Conservation (phyloP, 2,113 vertebrate species). For the Carassius auratus region DNA sequence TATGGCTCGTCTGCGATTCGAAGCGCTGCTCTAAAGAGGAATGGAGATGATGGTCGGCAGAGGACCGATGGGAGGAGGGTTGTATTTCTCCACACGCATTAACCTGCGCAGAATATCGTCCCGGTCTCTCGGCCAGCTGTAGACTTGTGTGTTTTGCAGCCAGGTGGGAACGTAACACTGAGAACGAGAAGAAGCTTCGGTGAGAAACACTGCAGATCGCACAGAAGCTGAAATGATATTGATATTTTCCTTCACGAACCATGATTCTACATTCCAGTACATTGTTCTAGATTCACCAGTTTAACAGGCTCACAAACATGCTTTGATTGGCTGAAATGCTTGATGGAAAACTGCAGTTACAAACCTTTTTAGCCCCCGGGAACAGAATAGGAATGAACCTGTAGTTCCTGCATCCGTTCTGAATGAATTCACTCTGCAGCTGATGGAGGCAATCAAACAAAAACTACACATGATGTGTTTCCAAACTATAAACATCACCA, state of each 20-base stretch:
- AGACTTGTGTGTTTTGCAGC: slow-evolving; percentile 61
- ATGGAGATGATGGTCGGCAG: slow-evolving; percentile 60
- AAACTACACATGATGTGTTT: no score
- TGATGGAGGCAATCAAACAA: not conserved
- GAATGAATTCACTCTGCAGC: slow-evolving; percentile 59
- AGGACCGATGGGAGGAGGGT: slow-evolving; percentile 58
- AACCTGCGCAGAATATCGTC: slow-evolving; percentile 62
- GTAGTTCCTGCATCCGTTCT: slow-evolving; percentile 59
- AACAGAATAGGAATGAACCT: slow-evolving; percentile 58
- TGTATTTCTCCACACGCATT: slow-evolving; percentile 64
- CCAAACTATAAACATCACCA: not conserved
- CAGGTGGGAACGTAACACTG: slow-evolving; percentile 59
- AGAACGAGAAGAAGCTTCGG: not conserved
- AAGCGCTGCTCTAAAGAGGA: slow-evolving; percentile 44
- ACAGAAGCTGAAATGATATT: not conserved
- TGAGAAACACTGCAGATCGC: not conserved
- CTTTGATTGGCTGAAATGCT: not conserved
- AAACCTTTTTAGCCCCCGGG: slow-evolving; percentile 57
- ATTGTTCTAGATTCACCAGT: not conserved
- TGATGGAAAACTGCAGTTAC: not conserved
- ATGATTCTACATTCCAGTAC: not conserved
- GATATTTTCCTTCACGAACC: not conserved
- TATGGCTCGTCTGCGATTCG: not conserved
- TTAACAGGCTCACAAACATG: not conserved
- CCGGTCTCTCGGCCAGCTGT: slow-evolving; percentile 60